These are phyloP conservation scores for Steinernema feltiae DNA, from an alignment of 1,140 invertebrate genomes.

Conservation along the genomic window DNA sequence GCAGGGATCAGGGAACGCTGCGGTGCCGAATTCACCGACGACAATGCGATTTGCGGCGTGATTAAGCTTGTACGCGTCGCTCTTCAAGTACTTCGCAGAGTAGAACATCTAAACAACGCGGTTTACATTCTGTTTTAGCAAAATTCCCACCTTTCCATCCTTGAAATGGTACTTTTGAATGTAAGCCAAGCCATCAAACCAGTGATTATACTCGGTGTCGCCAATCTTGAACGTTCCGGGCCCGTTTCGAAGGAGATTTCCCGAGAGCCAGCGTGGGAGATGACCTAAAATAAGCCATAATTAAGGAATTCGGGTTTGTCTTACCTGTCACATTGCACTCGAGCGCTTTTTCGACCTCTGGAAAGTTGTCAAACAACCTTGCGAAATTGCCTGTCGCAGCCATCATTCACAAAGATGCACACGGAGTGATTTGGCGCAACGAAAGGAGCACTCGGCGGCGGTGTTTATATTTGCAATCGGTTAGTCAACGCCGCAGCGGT, in stretches of 20 bases:
- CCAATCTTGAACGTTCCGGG: conserved; percentile 75
- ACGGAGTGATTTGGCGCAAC: not conserved
- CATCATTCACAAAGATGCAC: not conserved
- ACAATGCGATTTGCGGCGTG: conserved; percentile 72
- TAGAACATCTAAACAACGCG: conserved; percentile 61
- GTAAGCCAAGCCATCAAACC: conserved; percentile 79
- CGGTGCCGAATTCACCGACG: conserved; percentile 75
- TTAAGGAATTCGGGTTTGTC: not conserved
- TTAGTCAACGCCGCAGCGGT: too few species aligned
- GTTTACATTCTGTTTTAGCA: not conserved
- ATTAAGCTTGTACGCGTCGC: conserved; percentile 71
- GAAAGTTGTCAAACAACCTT: conserved; percentile 22
- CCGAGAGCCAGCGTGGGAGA: conserved; percentile 73
- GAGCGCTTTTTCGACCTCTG: conserved; percentile 21
- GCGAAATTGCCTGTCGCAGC: not conserved
- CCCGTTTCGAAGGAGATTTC: conserved; percentile 74
- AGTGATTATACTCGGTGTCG: conserved; percentile 70
- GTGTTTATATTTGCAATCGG: too few species aligned
- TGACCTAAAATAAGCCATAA: conserved; percentile 60
- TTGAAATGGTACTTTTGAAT: conserved; percentile 72
- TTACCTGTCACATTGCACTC: conserved; percentile 9
- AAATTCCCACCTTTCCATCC: conserved; percentile 63
- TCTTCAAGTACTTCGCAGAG: conserved; percentile 72
- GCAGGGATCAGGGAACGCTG: conserved; percentile 63
- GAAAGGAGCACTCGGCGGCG: not conserved